phyloP scores from a whole-genome alignment of 1,140 invertebrate genomes.

The Brachionus paranguensis region DNA sequence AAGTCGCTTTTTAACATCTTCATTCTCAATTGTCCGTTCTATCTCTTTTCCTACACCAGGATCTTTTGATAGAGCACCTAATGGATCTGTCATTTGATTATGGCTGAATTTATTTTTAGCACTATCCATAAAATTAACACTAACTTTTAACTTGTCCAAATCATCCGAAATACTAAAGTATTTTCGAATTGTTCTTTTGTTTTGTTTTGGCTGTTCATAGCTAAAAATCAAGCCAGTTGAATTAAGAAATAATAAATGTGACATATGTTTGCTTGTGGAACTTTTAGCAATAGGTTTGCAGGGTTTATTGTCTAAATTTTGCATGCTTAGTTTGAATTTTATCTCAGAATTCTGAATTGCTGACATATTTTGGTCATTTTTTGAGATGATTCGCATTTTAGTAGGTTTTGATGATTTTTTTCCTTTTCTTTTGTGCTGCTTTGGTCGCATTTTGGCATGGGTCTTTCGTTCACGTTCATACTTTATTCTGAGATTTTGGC shows the following conservation, averaged over 20 bases:
- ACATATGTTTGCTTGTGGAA: not conserved
- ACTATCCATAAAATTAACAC: not conserved
- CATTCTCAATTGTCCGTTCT: not conserved
- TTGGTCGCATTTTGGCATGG: not conserved
- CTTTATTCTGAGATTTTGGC: not conserved
- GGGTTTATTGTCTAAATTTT: not conserved
- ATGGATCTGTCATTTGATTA: not conserved
- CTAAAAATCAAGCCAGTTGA: not conserved
- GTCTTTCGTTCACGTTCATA: not conserved
- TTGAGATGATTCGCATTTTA: not conserved
- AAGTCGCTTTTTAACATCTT: constrained; percentile 11
- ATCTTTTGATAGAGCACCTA: not conserved
- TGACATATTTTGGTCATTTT: not conserved
- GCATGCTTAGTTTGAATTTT: not conserved
- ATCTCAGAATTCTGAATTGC: not conserved
- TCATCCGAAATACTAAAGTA: not conserved
- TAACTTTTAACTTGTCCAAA: not conserved
- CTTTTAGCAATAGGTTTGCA: not conserved
- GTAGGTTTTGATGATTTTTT: not conserved
- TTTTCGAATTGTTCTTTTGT: not conserved
- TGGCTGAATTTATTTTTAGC: not conserved
- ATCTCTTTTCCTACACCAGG: not conserved
- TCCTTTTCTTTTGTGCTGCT: not conserved
- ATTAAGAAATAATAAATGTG: not conserved
- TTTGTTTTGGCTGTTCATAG: not conserved